Conservation (phyloP, 2,113 vertebrate species). For the Perca flavescens region DNA sequence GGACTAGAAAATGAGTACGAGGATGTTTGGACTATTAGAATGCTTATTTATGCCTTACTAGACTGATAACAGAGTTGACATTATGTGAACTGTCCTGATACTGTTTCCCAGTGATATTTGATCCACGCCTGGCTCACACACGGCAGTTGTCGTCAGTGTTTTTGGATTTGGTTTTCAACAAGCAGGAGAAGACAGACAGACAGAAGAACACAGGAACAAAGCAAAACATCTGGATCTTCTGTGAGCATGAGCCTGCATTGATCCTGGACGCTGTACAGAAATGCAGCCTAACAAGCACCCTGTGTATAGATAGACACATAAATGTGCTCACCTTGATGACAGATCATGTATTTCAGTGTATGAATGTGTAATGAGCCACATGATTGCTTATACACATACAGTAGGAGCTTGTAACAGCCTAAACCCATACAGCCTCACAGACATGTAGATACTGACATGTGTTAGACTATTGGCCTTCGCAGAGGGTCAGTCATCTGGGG, state of each 20-base stretch:
- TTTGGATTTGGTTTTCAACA: conserved; percentile 24
- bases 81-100: conserved; percentile 31
- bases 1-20: conserved; percentile 32
- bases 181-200: conserved; percentile 26
- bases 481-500: conserved; percentile 59
- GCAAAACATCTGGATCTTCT: conserved; percentile 51
- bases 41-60: conserved; percentile 40
- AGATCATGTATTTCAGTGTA: conserved; percentile 24
- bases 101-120: conserved; percentile 41
- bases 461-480: conserved; percentile 41
- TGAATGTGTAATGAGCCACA: conserved; percentile 32
- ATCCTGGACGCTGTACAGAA: conserved; percentile 25
- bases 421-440: conserved; percentile 7
- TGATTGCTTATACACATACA: conserved; percentile 10
- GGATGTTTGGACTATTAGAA: conserved; percentile 39
- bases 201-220: conserved; percentile 25
- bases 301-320: conserved; percentile 37
- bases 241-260: not conserved
- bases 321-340: conserved; percentile 32
- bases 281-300: conserved; percentile 22
- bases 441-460: conserved; percentile 58
- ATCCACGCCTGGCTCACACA: conserved; percentile 30
- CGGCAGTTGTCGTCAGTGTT: conserved; percentile 6
- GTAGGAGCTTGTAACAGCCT: conserved; percentile 23
- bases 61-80: conserved; percentile 36